Evolutionary conservation across 2,888 invertebrate genomes (phyloP).

Genomic region (Xestoiulus laeticollis): DNA sequence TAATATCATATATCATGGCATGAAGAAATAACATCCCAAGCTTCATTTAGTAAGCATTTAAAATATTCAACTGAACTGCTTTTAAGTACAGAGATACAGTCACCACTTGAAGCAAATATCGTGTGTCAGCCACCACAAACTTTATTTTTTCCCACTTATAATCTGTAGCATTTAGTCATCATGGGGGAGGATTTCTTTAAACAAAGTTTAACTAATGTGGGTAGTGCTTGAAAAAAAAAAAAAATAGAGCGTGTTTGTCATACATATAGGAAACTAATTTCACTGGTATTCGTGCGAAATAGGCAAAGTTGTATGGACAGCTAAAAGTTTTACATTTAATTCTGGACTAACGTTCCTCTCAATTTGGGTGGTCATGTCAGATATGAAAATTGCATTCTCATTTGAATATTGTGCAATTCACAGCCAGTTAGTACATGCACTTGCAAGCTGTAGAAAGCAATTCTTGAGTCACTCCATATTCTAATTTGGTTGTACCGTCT

Average conservation of each 20-base stretch:
- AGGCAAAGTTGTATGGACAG: too few relatives aligned
- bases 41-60: not conserved
- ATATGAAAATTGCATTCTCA: not conserved
- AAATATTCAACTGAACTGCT: not conserved
- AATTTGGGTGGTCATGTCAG: not conserved
- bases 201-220: not conserved
- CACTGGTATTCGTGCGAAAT: too few relatives aligned
- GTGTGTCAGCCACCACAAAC: not conserved
- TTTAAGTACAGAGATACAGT: not conserved
- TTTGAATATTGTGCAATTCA: not conserved
- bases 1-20: not conserved
- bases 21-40: not conserved
- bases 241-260: not conserved
- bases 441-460: not conserved
- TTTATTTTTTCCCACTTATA: not conserved
- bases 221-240: not conserved
- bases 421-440: not conserved
- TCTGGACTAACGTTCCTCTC: not conserved
- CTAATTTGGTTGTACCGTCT: not conserved
- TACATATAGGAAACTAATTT: too few relatives aligned
- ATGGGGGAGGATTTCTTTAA: not conserved
- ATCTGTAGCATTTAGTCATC: not conserved
- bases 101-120: not conserved
- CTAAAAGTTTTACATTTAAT: not conserved
- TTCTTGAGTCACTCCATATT: not conserved